A percentile compares a stretch with the other conserved stretches of the same genome.
Evolutionary conservation across 2,113 vertebrate genomes (phyloP).

Genomic region (Microtus richardsoni): DNA sequence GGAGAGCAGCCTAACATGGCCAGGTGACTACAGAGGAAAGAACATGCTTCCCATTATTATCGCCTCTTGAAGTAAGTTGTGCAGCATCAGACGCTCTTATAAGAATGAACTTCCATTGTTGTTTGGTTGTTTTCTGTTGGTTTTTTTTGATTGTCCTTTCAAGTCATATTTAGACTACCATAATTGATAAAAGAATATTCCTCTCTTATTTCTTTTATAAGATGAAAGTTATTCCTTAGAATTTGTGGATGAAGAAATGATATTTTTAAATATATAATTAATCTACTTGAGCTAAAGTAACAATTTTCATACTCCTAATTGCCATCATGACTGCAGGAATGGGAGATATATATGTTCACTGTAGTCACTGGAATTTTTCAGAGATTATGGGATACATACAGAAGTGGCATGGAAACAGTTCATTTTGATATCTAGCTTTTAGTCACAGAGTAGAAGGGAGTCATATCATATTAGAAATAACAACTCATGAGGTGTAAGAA

Average conservation of each 20-base stretch:
- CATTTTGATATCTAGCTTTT: neutral
- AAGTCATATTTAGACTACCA: neutral
- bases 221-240: neutral
- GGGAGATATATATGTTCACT: slow-evolving; percentile 8
- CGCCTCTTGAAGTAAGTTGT: neutral
- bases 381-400: neutral
- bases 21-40: neutral
- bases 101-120: neutral
- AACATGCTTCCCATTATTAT: neutral
- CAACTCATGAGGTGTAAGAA: slow-evolving; percentile 4
- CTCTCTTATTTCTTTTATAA: slow-evolving; percentile 28
- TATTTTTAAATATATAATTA: neutral
- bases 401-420: neutral
- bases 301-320: slow-evolving; percentile 5
- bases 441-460: neutral
- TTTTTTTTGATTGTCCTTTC: neutral
- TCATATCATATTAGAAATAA: neutral
- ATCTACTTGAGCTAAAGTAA: slow-evolving; percentile 54
- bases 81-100: neutral
- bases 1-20: neutral
- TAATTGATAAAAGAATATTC: neutral
- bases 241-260: neutral
- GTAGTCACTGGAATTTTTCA: neutral
- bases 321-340: neutral
- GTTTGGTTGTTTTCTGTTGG: neutral